Conservation (phyloP, 1,140 invertebrate species). For the Musca domestica region DNA sequence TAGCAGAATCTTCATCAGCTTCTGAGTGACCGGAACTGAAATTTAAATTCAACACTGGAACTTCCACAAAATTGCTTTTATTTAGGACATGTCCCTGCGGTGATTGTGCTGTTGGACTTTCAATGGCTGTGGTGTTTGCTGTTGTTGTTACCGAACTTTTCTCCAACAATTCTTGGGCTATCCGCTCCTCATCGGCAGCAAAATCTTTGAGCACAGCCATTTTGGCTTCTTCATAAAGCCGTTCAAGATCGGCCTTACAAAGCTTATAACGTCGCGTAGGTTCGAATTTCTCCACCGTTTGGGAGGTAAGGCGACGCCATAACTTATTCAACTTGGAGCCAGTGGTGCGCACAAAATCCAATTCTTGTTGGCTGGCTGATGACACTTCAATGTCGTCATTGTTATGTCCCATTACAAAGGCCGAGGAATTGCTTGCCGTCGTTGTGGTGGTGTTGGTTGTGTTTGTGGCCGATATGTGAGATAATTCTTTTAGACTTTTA, state of each 20-base stretch:
- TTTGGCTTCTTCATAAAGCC: slow-evolving; percentile 34
- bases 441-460: background rate
- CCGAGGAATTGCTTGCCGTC: background rate
- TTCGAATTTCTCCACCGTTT: slow-evolving; percentile 28
- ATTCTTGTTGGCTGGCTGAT: background rate
- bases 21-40: slow-evolving; percentile 26
- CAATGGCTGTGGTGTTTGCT: background rate
- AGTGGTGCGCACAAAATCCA: slow-evolving; percentile 27
- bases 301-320: slow-evolving; percentile 33
- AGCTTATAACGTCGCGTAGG: slow-evolving; percentile 28
- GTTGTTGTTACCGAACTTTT: slow-evolving; percentile 6
- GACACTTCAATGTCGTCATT: background rate
- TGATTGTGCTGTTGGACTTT: background rate
- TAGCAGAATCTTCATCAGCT: slow-evolving; percentile 11
- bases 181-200: slow-evolving; percentile 3
- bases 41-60: slow-evolving; percentile 28
- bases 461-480: slow-evolving; percentile 24
- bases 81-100: background rate
- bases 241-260: slow-evolving; percentile 33
- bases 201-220: slow-evolving; percentile 29
- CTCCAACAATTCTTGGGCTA: slow-evolving; percentile 24
- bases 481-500: slow-evolving; percentile 30
- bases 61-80: background rate
- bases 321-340: slow-evolving; percentile 35
- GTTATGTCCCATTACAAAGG: slow-evolving; percentile 3